Evolutionary conservation across 2,888 invertebrate species (phyloP), one percentile per base, ranked within the genome.

Genomic region (Heliconius cydno): DNA sequence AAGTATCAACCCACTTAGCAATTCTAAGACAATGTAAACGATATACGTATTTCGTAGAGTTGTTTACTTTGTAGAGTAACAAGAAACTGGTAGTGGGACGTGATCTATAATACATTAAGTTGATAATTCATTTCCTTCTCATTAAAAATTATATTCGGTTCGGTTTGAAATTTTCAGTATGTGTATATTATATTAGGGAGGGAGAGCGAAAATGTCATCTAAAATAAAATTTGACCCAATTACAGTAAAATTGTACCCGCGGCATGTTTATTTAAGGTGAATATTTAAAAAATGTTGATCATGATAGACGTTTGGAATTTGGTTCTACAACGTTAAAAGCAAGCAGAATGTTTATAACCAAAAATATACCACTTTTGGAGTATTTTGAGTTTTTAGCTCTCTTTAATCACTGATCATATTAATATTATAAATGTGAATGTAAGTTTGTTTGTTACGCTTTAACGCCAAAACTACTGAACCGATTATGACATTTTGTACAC

Each of bases 1-100:
- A 76, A 76, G 76, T 76, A 76, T 76, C 63, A 76, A 66, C 46
- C 46, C 65, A 41, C 66, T 66, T n/a, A 67, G 77, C 10, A 70
- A 77, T 57, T 68, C 68, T 28, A 38, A n/a, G 52, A 60, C 30
- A 77, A 67, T 68, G 60, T 77, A 57, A 70, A 68, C 34, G 38
- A 77, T 68, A 77, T 70, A 52, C 9, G 52, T 52, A 70, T 70
- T 46, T 70, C 25, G 75, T 68, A 22, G 30, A 68, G 57, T 52
- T 70, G 77, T 77, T 77, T 77, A 28, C 68, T 28, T 70, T 34
- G 52, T 34, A 68, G 70, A 70, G 77, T 70, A 70, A 68, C 52
- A 70, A 77, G 57, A 77, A 70, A 68, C 77, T 38, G 52, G 67
- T 19, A 52, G 28, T 30, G 72, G 25, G 6, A 65, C 68, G 77